A percentile compares a stretch with the other conserved stretches of the same genome.
Conservation (phyloP, 2,113 vertebrate species). For the Lanius collurio region DNA sequence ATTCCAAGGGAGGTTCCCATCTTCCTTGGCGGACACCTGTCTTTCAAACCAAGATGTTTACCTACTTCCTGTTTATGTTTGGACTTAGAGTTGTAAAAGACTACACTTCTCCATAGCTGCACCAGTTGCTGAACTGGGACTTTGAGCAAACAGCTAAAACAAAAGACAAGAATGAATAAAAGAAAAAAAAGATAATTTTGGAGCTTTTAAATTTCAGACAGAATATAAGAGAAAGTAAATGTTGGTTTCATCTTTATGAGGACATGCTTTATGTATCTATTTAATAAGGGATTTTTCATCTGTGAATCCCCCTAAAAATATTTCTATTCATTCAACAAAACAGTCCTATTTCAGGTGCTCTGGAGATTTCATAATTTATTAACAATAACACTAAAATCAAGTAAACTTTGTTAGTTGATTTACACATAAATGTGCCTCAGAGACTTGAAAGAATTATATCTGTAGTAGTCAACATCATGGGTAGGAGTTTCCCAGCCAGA, state of each 20-base stretch:
- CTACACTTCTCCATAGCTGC: background rate
- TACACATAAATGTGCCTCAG: fast-evolving
- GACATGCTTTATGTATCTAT: background rate
- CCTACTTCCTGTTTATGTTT: background rate
- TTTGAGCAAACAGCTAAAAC: background rate
- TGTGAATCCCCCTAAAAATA: background rate
- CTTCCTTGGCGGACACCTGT: background rate
- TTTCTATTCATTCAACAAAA: background rate
- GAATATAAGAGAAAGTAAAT: background rate
- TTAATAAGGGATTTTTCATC: background rate
- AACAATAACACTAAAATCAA: background rate
- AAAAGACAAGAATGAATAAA: background rate
- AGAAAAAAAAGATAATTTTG: background rate
- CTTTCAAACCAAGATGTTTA: background rate
- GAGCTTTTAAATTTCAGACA: background rate
- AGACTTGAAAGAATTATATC: background rate
- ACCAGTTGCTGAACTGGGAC: background rate
- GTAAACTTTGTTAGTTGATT: background rate
- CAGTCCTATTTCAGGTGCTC: background rate
- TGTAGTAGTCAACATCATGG: background rate
- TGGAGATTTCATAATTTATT: background rate
- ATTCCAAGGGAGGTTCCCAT: too few relatives aligned
- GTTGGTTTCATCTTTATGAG: background rate
- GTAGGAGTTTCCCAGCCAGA: background rate
- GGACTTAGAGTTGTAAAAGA: background rate